These are phyloP conservation scores for Sesamia nonagrioides DNA, from an alignment of 1,140 invertebrate genomes.

Conservation along the genomic window DNA sequence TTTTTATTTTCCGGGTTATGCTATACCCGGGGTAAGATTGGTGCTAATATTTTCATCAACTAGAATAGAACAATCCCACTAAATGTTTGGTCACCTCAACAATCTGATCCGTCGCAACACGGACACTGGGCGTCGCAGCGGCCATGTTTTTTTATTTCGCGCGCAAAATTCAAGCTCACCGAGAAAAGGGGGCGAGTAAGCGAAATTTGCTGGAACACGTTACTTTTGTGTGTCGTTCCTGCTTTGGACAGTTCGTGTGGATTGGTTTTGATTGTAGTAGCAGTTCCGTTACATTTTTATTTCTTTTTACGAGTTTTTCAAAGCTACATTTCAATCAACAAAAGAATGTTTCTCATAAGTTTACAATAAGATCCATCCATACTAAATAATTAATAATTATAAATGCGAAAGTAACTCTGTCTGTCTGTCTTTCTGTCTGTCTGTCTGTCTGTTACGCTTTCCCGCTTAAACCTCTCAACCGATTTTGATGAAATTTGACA, in stretches of 20 bases:
- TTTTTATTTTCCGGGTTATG: too few relatives aligned
- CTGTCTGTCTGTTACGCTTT: too few relatives aligned
- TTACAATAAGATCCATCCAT: too few relatives aligned
- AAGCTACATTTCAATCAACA: too few relatives aligned
- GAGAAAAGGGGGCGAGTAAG: constrained; percentile 28
- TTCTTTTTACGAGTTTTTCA: not conserved
- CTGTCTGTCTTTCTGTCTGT: too few relatives aligned
- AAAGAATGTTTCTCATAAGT: too few relatives aligned
- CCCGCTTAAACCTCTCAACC: too few relatives aligned
- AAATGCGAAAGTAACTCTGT: too few relatives aligned
- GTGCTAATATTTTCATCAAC: too few relatives aligned
- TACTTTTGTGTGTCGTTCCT: constrained; percentile 22
- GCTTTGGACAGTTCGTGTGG: not conserved
- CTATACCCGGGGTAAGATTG: too few relatives aligned
- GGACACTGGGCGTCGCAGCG: constrained; percentile 7
- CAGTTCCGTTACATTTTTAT: not conserved
- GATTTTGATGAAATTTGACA: too few relatives aligned
- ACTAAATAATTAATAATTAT: too few relatives aligned
- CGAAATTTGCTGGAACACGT: constrained; percentile 36
- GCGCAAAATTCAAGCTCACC: constrained; percentile 9
- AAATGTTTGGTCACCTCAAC: not conserved
- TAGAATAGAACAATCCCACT: not conserved
- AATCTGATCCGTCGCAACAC: constrained; percentile 13
- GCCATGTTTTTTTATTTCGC: constrained; percentile 30
- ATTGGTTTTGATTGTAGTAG: constrained; percentile 16